Conservation (phyloP, 2,797 vertebrate species). For the Phalloptychus januarius region DNA sequence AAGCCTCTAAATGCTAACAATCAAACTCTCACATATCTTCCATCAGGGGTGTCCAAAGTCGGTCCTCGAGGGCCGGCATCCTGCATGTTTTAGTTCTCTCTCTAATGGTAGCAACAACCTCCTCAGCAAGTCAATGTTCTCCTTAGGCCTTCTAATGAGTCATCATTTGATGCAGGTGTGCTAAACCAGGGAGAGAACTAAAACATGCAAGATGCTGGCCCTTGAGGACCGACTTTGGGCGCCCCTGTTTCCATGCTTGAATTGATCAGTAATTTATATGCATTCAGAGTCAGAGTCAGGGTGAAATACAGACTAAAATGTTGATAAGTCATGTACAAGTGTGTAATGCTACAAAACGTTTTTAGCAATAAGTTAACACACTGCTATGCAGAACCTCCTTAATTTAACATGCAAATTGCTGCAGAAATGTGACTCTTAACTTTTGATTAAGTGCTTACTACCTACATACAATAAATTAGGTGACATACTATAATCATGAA, state of each 20-base stretch:
- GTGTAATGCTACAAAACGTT: conserved; percentile 5
- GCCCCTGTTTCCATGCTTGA: too few relatives aligned
- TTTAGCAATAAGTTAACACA: not conserved
- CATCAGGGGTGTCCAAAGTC: too few relatives aligned
- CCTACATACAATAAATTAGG: not conserved
- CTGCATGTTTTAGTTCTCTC: too few relatives aligned
- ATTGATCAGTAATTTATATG: conserved; percentile 54
- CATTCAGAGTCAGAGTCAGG: conserved; percentile 31
- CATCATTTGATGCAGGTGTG: too few relatives aligned
- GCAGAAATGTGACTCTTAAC: not conserved
- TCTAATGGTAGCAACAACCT: too few relatives aligned
- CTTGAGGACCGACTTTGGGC: too few relatives aligned
- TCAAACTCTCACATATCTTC: conserved; percentile 18
- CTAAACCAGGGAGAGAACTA: too few relatives aligned
- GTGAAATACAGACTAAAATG: conserved; percentile 18
- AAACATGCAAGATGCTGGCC: too few relatives aligned
- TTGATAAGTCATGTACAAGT: not conserved
- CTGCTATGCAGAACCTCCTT: not conserved
- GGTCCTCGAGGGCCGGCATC: too few relatives aligned
- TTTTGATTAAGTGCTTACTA: conserved; percentile 7
- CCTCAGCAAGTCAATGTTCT: too few relatives aligned
- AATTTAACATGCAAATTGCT: conserved; percentile 1
- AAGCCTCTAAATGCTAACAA: conserved; percentile 40
- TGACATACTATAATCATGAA: not conserved
- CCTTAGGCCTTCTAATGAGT: too few relatives aligned